Evolutionary conservation across 1,140 invertebrate species (phyloP).

Genomic region (Bicyclus anynana): DNA sequence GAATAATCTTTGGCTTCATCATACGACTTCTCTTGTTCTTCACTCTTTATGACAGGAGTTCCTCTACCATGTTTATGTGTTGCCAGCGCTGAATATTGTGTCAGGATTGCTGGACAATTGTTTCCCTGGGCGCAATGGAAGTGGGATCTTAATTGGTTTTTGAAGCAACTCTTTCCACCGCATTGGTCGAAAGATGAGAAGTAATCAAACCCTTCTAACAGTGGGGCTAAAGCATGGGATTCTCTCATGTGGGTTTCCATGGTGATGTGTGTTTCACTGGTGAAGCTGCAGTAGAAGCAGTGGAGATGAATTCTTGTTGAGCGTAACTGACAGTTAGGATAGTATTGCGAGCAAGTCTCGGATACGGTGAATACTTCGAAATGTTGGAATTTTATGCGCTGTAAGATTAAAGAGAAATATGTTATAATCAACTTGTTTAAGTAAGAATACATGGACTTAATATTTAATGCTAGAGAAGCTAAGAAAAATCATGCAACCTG

Average conservation of each 20-base stretch:
- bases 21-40: slow-evolving; percentile 61
- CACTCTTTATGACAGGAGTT: slow-evolving; percentile 62
- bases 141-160: slow-evolving; percentile 65
- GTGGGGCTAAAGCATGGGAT: slow-evolving; percentile 55
- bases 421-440: neutral
- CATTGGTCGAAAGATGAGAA: slow-evolving; percentile 68
- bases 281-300: slow-evolving; percentile 67
- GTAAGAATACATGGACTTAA: no score
- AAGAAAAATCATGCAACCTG: no score
- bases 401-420: slow-evolving; percentile 31
- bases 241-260: slow-evolving; percentile 72
- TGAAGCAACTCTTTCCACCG: slow-evolving; percentile 69
- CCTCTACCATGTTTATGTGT: slow-evolving; percentile 71
- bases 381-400: slow-evolving; percentile 74
- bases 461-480: no score
- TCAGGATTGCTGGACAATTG: slow-evolving; percentile 68
- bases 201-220: slow-evolving; percentile 72
- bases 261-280: slow-evolving; percentile 57
- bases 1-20: slow-evolving; percentile 76
- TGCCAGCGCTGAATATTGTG: slow-evolving; percentile 67
- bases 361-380: slow-evolving; percentile 70
- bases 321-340: slow-evolving; percentile 60
- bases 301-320: slow-evolving; percentile 62
- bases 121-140: slow-evolving; percentile 73
- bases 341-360: slow-evolving; percentile 58